A percentile compares a stretch with the other conserved stretches of the same genome.
Conservation (phyloP, 1,140 invertebrate species). For the Callitettix versicolor region DNA sequence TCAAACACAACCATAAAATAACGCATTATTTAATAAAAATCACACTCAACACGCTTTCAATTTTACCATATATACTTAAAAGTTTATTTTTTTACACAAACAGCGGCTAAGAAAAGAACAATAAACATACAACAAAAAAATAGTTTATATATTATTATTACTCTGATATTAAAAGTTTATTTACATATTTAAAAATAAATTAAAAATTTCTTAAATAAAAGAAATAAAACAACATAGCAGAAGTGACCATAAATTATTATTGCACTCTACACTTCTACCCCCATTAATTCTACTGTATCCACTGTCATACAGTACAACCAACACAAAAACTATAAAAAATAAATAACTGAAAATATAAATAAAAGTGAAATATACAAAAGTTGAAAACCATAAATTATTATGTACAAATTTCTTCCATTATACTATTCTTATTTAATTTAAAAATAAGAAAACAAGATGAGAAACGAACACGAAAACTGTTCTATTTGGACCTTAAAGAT, state of each 20-base stretch:
- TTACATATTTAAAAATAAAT: not conserved
- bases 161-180: not conserved
- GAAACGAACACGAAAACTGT: not conserved
- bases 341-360: constrained; percentile 7
- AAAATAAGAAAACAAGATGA: not conserved
- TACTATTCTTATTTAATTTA: not conserved
- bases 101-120: too few relatives aligned
- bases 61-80: too few relatives aligned
- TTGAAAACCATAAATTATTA: constrained; percentile 6
- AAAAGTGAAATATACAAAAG: not conserved
- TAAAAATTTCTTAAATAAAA: not conserved
- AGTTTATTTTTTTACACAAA: too few relatives aligned
- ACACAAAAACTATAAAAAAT: not conserved
- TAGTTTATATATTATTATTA: constrained; percentile 4
- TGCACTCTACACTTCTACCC: not conserved
- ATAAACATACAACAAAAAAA: not conserved
- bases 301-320: constrained; percentile 4
- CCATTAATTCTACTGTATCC: not conserved
- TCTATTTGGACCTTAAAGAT: not conserved
- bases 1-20: too few relatives aligned
- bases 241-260: not conserved
- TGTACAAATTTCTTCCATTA: not conserved
- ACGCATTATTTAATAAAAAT: too few relatives aligned
- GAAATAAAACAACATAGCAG: not conserved
- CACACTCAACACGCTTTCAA: too few relatives aligned